A percentile compares a stretch with the other conserved stretches of the same genome.
Evolutionary conservation across 2,888 invertebrate genomes (phyloP).

Genomic region (Lomographa bimaculata): DNA sequence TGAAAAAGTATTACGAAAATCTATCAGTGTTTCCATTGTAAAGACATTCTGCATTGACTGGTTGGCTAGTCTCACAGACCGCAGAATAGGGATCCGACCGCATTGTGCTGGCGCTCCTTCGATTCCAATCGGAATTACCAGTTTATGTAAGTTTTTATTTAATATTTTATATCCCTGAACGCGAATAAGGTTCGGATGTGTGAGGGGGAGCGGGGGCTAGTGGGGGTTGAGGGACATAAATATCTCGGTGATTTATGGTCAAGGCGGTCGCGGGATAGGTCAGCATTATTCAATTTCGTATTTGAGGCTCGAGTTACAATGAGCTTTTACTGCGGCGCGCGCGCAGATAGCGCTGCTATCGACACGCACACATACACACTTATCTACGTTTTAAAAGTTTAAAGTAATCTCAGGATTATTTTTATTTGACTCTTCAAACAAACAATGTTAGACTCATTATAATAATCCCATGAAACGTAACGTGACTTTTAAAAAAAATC

Average conservation of each 20-base stretch:
- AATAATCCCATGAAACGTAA: constrained; percentile 3
- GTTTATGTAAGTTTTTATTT: constrained; percentile 81
- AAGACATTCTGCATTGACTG: constrained; percentile 45
- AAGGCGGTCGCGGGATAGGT: constrained; percentile 83
- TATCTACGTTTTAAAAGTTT: constrained; percentile 56
- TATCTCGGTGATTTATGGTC: constrained; percentile 82
- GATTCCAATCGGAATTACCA: constrained; percentile 78
- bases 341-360: constrained; percentile 70
- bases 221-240: constrained; percentile 78
- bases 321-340: constrained; percentile 77
- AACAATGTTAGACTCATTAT: constrained; percentile 1
- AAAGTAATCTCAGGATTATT: constrained; percentile 11
- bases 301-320: constrained; percentile 82
- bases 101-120: constrained; percentile 58
- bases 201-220: constrained; percentile 53
- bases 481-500: constrained; percentile 3
- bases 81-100: constrained; percentile 67
- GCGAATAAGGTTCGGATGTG: constrained; percentile 64
- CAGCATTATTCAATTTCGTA: constrained; percentile 84
- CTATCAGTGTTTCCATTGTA: constrained; percentile 49
- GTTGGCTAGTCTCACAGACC: constrained; percentile 59
- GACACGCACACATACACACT: constrained; percentile 53
- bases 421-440: constrained; percentile 7
- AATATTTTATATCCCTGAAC: constrained; percentile 77
- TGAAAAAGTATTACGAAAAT: too few relatives aligned